Conservation (phyloP, 2,113 vertebrate genomes). For the Coryphaenoides rupestris region DNA sequence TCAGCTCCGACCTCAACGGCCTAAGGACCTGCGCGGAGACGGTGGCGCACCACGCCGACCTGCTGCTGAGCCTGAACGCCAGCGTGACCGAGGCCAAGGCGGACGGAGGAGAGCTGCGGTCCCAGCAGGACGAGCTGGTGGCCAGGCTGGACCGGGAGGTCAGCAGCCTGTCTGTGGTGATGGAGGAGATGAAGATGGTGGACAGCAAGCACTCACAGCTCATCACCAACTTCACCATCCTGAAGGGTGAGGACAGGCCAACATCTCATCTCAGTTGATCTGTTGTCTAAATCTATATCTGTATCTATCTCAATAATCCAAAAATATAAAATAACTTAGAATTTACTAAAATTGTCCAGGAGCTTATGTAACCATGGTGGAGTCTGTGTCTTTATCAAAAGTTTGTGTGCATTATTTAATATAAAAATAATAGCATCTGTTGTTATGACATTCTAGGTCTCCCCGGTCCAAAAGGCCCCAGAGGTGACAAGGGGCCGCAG, state of each 20-base stretch:
- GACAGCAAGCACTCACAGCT: conserved; percentile 95
- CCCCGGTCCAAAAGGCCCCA: conserved; percentile 90
- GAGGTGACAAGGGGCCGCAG: conserved; percentile 88
- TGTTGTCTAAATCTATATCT: too few species aligned
- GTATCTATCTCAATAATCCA: too few species aligned
- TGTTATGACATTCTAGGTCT: conserved; percentile 80
- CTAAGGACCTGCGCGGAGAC: conserved; percentile 90
- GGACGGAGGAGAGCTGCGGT: conserved; percentile 79
- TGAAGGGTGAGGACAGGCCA: conserved; percentile 80
- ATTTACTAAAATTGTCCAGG: too few species aligned
- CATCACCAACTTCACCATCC: conserved; percentile 96
- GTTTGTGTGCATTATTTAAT: too few species aligned
- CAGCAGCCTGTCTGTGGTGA: conserved; percentile 85
- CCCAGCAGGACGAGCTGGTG: conserved; percentile 85
- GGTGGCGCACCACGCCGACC: conserved; percentile 83
- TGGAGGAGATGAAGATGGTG: conserved; percentile 98
- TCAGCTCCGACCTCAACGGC: conserved; percentile 85
- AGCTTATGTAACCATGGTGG: too few species aligned
- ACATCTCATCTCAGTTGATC: too few species aligned
- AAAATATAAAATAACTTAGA: too few species aligned
- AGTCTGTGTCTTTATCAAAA: too few species aligned
- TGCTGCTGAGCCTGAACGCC: conserved; percentile 81
- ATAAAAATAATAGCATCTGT: conserved; percentile 8
- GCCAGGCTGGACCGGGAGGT: conserved; percentile 89
- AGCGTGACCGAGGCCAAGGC: conserved; percentile 80